A percentile compares a stretch with the other conserved stretches of the same genome.
These are phyloP conservation scores for Menidia beryllina DNA, from an alignment of 2,113 vertebrate species.

Conservation along the genomic window DNA sequence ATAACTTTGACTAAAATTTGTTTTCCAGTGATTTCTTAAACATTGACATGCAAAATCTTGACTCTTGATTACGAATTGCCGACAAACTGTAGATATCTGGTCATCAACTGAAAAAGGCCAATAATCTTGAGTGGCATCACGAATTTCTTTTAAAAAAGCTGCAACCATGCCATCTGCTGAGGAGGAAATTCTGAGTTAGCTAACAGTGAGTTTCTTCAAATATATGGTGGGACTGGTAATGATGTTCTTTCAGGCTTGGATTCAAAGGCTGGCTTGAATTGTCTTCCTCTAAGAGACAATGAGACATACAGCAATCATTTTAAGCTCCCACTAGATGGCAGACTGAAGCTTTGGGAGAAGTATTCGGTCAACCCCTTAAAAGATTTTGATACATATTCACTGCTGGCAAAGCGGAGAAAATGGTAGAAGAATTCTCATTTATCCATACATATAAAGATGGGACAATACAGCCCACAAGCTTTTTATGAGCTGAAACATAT, in stretches of 20 bases:
- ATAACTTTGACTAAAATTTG: not conserved
- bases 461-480: too few species aligned
- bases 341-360: constrained; percentile 3
- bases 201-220: constrained; percentile 36
- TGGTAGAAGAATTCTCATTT: not conserved
- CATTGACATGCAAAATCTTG: not conserved
- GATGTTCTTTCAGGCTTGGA: not conserved
- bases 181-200: constrained; percentile 27
- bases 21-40: not conserved
- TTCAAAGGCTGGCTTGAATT: constrained; percentile 22
- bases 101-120: not conserved
- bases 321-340: constrained; percentile 59
- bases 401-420: too few species aligned
- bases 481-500: too few species aligned
- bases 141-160: not conserved
- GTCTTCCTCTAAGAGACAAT: constrained; percentile 19
- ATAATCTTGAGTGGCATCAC: not conserved
- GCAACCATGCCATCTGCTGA: constrained; percentile 33
- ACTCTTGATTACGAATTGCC: not conserved
- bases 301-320: constrained; percentile 14
- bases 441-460: not conserved
- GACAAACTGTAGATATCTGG: not conserved
- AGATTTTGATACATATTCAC: not conserved
- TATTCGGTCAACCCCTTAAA: not conserved
- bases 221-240: constrained; percentile 26